Evolutionary conservation across 2,888 invertebrate species (phyloP).

Genomic region (Drosophila melanosoma): DNA sequence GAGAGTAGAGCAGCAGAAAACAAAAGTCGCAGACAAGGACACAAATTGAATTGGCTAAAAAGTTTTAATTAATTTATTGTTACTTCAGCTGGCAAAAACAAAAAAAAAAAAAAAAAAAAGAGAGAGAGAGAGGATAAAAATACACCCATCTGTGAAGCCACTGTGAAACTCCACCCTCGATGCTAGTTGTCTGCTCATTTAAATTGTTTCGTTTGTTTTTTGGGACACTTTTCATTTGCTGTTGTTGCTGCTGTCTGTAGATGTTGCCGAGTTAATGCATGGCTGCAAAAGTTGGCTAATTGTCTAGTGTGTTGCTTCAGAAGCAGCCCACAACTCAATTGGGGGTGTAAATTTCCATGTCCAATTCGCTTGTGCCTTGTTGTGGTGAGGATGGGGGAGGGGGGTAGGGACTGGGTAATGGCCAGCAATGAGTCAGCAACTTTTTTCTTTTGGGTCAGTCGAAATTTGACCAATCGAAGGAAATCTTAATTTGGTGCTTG

Average conservation of each 20-base stretch:
- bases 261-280: slow-evolving; percentile 72
- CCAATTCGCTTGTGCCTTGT: background rate
- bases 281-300: slow-evolving; percentile 77
- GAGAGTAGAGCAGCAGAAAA: slow-evolving; percentile 24
- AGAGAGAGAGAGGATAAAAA: slow-evolving; percentile 6
- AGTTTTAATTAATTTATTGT: slow-evolving; percentile 81
- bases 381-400: background rate
- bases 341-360: slow-evolving; percentile 37
- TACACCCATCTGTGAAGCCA: slow-evolving; percentile 5
- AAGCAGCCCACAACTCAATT: slow-evolving; percentile 36
- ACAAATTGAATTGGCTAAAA: slow-evolving; percentile 81
- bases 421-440: slow-evolving; percentile 40
- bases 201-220: slow-evolving; percentile 55
- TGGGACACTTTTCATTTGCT: slow-evolving; percentile 59
- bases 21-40: slow-evolving; percentile 70
- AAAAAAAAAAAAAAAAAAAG: slow-evolving; percentile 7
- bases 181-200: slow-evolving; percentile 64
- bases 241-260: slow-evolving; percentile 24
- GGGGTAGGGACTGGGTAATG: slow-evolving; percentile 18
- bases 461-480: slow-evolving; percentile 24
- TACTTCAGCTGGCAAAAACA: slow-evolving; percentile 64
- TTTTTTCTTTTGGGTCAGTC: background rate
- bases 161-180: background rate
- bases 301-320: slow-evolving; percentile 53
- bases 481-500: slow-evolving; percentile 25